Percentiles rank a stretch among this genome's conserved stretches.
phyloP scores from a whole-genome alignment of 2,888 invertebrate species.

The Phoenoteleia sp. region DNA sequence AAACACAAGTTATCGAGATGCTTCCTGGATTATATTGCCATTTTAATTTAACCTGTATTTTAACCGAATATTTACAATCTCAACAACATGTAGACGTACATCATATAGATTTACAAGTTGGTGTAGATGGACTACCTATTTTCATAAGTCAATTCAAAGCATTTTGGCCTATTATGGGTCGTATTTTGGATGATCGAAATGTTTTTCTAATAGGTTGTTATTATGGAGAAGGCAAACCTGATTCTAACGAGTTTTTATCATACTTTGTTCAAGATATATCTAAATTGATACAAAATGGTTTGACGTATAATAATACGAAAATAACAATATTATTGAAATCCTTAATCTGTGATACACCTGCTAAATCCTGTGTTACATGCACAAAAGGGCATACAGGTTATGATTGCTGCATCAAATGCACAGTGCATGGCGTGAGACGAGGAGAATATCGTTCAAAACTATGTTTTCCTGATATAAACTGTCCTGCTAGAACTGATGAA shows the following conservation, averaged over 20 bases:
- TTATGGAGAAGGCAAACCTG: conserved; percentile 70
- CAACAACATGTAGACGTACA: background rate
- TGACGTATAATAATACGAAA: background rate
- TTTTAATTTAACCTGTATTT: conserved; percentile 2
- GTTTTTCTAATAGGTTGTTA: conserved; percentile 65
- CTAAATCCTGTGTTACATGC: conserved; percentile 62
- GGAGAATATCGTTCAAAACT: background rate
- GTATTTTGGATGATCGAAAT: background rate
- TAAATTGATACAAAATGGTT: conserved; percentile 20
- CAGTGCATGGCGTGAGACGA: conserved; percentile 28
- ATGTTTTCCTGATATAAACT: conserved; percentile 56
- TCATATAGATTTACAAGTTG: background rate
- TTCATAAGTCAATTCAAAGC: conserved; percentile 45
- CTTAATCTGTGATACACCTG: conserved; percentile 65
- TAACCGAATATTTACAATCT: background rate
- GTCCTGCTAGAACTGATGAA: conserved; percentile 43
- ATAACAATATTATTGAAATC: background rate
- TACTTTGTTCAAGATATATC: conserved; percentile 67
- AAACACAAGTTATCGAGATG: background rate
- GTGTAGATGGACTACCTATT: conserved; percentile 3
- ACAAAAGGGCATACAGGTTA: conserved; percentile 63
- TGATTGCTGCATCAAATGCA: conserved; percentile 64
- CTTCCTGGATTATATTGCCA: conserved; percentile 21
- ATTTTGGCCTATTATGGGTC: conserved; percentile 68
- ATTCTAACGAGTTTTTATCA: conserved; percentile 67